Base-by-base conservation (phyloP, 1,140 invertebrate species). In the Cecropterus lyciades region DNA sequence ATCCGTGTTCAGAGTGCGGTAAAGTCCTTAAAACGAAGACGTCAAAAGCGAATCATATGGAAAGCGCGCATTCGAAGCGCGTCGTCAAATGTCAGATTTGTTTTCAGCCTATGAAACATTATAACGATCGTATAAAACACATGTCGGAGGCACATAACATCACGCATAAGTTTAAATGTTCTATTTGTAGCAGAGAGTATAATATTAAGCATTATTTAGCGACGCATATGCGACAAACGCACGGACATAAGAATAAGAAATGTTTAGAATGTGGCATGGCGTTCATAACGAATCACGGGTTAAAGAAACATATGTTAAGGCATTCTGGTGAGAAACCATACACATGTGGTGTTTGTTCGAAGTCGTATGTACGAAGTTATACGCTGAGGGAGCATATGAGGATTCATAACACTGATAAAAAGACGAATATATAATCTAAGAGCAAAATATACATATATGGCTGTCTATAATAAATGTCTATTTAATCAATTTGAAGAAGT, bases 131-230 rank as follows among this genome's bases (percentile, higher is more conserved):
- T 30, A 78, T 89, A 2, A 88, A 88, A 68, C 88, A 91, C 49
- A 91, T 91, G 88, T 89, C 87, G 0, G 84, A 84, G 55, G 80
- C 72, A 0, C 88, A 91, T 33, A 78, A 85, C 14, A 85, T 91
- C 7, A 91, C 84, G 0, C 79, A 91, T 57, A 86, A 77, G 33
- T 91, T 91, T 42, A 80, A 79, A 76, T 91, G 88, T 62, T 79
- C 77, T 0, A 77, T 87, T 20, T 90, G 85, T 43, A 51, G 63
- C 6, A 60, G 82, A 11, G 85, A 84, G 16, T 91, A 87, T 46
- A 88, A 87, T 59, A 81, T 89, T 43, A 91, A 89, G 45, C 88
- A 89, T 77, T 88, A 91, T 75, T 68, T 91, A 20, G 77, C 87
- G 0, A 89, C 88, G 11, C 88, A 91, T 43, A 85, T 91, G 62